phyloP scores from a whole-genome alignment of 1,140 invertebrate genomes.

The Chironomus tepperi region DNA sequence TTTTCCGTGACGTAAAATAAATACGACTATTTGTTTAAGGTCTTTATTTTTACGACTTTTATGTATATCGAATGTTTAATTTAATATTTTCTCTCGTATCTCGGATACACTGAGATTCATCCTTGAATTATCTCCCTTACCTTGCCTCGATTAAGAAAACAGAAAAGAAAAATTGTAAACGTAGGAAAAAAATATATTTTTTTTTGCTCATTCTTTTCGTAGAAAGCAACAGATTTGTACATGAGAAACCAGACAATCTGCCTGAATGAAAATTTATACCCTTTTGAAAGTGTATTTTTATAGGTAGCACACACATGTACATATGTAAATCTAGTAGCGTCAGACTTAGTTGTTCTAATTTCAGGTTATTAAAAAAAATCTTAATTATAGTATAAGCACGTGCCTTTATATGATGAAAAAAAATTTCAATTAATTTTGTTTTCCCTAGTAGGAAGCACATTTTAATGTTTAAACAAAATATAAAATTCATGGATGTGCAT shows the following conservation, averaged over 20 bases:
- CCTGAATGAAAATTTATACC: neutral
- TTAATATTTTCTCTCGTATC: neutral
- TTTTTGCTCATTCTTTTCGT: no score
- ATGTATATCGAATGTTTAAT: neutral
- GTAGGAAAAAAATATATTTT: no score
- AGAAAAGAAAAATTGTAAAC: neutral
- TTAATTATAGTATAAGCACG: neutral
- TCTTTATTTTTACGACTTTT: neutral
- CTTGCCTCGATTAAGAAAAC: neutral
- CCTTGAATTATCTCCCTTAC: neutral
- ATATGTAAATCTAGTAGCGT: no score
- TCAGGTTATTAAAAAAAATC: neutral
- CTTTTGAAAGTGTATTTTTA: neutral
- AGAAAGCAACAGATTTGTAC: neutral
- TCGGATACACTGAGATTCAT: neutral
- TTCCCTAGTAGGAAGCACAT: neutral
- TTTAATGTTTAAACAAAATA: no score
- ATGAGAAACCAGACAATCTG: no score
- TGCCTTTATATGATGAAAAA: neutral
- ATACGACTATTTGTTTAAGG: constrained; percentile 7
- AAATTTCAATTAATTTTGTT: neutral
- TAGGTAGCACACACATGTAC: neutral
- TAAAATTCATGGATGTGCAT: no score
- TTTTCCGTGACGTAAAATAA: neutral
- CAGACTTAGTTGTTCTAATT: neutral